Base-by-base conservation (phyloP, 2,888 invertebrate species). In the Tiphia femorata region DNA sequence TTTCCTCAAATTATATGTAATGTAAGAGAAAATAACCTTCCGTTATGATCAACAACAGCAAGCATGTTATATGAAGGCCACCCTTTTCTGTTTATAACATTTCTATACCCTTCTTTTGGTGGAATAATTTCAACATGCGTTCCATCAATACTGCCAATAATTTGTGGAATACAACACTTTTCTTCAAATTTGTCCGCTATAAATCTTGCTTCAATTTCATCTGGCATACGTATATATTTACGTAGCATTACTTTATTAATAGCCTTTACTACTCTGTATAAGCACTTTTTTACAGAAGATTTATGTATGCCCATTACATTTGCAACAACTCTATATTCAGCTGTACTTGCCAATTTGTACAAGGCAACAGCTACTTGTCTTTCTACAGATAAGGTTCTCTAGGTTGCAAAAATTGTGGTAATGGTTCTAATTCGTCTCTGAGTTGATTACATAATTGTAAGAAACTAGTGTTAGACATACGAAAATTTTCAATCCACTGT, bases 231-330 rank as follows among this genome's bases (percentile, higher is more conserved):
- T n/a, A n/a, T n/a, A n/a, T n/a, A n/a, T n/a, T n/a, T n/a, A n/a
- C n/a, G n/a, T n/a, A n/a, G n/a, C n/a, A n/a, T n/a, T n/a, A n/a
- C n/a, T n/a, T 44, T 7, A 10, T 35, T 47, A 8, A 27, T 43
- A 29, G 17, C 43, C 3, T 46, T 46, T 7, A 46, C 21, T n/a
- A 33, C 46, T 14, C 23, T 33, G 6, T 19, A 46, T 12, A 46
- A 1, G 16, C 30, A 46, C 2, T 46, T 46, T 20, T 60, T 54
- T 12, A 73, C 69, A 5, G 70, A 54, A 20, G 52, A 56, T 44
- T 65, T 68, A 46, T 71, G 67, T 7, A 67, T 43, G 1, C 72
- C 73, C 57, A 73, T 67, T 19, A 52, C 30, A 38, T 67, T 62
- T 2, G 58, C 70, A 17, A 61, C 44, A 10, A 62, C 57, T 25